Conservation (phyloP, 2,888 invertebrate species). For the Limnephilus marmoratus region DNA sequence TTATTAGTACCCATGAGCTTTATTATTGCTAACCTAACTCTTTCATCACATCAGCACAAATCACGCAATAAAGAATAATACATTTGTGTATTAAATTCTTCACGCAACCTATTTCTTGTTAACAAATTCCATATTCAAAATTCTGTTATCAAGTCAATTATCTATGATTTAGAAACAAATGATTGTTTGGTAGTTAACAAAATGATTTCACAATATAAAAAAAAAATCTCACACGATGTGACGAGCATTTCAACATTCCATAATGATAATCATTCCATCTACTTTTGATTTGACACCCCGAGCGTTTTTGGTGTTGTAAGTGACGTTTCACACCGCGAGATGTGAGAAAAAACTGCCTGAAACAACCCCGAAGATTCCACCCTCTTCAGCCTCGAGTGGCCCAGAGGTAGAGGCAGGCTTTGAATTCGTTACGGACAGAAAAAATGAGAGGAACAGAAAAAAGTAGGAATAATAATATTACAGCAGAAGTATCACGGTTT, state of each 20-base stretch:
- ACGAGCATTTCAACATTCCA: slow-evolving; percentile 17
- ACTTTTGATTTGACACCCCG: slow-evolving; percentile 16
- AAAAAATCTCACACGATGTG: background rate
- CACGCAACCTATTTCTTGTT: too few species aligned
- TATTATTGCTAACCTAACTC: too few species aligned
- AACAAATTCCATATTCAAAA: too few species aligned
- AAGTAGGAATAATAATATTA: background rate
- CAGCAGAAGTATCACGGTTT: slow-evolving; percentile 38
- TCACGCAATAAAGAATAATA: too few species aligned
- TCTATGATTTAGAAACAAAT: too few species aligned
- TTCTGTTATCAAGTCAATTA: too few species aligned
- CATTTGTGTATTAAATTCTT: too few species aligned
- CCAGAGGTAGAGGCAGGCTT: slow-evolving; percentile 30
- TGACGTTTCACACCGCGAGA: slow-evolving; percentile 60
- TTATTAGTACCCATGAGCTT: too few species aligned
- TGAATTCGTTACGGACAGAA: slow-evolving; percentile 48
- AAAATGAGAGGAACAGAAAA: slow-evolving; percentile 36
- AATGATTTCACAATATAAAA: background rate
- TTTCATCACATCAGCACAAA: too few species aligned
- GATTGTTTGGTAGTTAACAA: background rate
- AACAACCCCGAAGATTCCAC: slow-evolving; percentile 36
- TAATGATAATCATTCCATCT: slow-evolving; percentile 9
- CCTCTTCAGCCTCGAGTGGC: slow-evolving; percentile 45
- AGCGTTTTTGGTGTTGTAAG: slow-evolving; percentile 25
- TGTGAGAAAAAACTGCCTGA: slow-evolving; percentile 47